Evolutionary conservation across 2,113 vertebrate species (phyloP), one percentile per base, ranked within the genome.

Genomic region (Neotragus moschatus): DNA sequence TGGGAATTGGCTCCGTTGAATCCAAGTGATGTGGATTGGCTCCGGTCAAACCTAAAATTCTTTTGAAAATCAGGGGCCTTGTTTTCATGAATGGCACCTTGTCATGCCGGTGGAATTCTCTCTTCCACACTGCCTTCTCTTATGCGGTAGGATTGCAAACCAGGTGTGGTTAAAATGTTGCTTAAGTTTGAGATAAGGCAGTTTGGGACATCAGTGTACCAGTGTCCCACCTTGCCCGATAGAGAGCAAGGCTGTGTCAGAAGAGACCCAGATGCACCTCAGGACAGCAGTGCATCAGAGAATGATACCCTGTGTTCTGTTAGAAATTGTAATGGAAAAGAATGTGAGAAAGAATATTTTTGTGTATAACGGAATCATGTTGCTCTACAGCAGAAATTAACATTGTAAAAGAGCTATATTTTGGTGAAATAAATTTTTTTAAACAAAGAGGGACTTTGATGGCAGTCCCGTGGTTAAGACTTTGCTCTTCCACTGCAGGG

Each of bases 31-130:
- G 14, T 87, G 56, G 28, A 91, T 86, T 75, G 49, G 39, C 17
- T 84, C 66, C 79, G 47, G 51, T 75, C 82, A 97, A 90, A 93
- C 73, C 56, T 87, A 84, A 87, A 89, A 25, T 80, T 96, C 51
- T 88, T 94, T 58, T 66, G 85, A 89, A 94, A 85, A 79, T 85
- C 79, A 55, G 77, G 88, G 63, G 49, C 49, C 43, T 93, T 94
- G 51, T 89, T 94, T 95, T 90, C 60, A 36, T 60, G 82, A 96
- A 66, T 94, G 94, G 70, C 84, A 73, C 61, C 8, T 85, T 93
- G 55, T 84, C 19, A 12, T 49, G 58, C 49, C 77, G 53, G 0
- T 86, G 56, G 28, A 91, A 36, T 17, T 86, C 81, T 88, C 15
- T 53, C 10, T 87, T 53, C n/a, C 47, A 53, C 63, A 66, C 55